Evolutionary conservation across 1,140 invertebrate species (phyloP).

Genomic region (Megathymus violae): DNA sequence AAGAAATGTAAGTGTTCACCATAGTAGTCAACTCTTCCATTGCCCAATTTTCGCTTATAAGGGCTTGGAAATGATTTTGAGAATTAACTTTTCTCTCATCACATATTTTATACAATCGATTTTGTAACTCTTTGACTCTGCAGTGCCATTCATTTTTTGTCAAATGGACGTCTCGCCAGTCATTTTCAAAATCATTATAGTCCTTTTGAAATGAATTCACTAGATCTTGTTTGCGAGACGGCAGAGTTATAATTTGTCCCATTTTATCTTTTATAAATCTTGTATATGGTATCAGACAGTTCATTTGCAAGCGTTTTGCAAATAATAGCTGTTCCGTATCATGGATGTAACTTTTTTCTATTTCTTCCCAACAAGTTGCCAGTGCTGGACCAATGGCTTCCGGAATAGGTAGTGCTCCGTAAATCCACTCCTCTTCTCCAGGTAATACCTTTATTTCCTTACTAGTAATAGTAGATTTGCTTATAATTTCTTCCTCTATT

Average conservation of each 20-base stretch:
- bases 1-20: conserved; percentile 82
- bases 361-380: conserved; percentile 83
- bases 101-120: conserved; percentile 79
- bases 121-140: conserved; percentile 69
- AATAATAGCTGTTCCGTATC: conserved; percentile 84
- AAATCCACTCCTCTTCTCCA: conserved; percentile 83
- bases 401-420: conserved; percentile 75
- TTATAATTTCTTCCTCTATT: conserved; percentile 48
- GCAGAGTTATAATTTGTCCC: conserved; percentile 79
- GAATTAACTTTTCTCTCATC: conserved; percentile 81
- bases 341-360: conserved; percentile 83
- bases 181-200: conserved; percentile 84
- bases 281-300: conserved; percentile 81
- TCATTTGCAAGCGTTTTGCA: conserved; percentile 79
- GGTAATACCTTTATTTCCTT: conserved; percentile 68
- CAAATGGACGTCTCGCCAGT: conserved; percentile 81
- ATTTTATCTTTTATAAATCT: conserved; percentile 81
- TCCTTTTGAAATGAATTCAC: conserved; percentile 82
- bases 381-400: conserved; percentile 67
- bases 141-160: conserved; percentile 79
- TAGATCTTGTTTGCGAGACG: conserved; percentile 83
- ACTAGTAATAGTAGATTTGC: conserved; percentile 37
- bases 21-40: conserved; percentile 79
- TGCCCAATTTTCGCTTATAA: conserved; percentile 83
- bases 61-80: conserved; percentile 75